These are phyloP conservation scores for Cryptotermes secundus DNA, from an alignment of 1,140 invertebrate species.

Conservation along the genomic window DNA sequence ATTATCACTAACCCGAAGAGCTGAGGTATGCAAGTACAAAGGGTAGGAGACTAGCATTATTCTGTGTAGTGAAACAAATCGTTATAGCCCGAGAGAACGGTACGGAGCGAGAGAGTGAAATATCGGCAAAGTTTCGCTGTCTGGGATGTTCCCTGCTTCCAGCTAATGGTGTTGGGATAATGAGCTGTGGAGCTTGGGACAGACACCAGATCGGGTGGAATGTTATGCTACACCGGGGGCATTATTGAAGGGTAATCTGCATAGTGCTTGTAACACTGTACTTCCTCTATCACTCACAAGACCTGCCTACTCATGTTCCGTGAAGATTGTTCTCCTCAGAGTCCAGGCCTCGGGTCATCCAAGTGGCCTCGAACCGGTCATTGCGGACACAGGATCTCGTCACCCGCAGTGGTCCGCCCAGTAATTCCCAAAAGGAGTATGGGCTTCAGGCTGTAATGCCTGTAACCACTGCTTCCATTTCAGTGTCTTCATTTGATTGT, in stretches of 20 bases:
- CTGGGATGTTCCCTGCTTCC: not conserved
- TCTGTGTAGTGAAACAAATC: not conserved
- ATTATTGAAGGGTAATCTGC: not conserved
- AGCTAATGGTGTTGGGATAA: slow-evolving; percentile 7
- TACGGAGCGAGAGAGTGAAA: not conserved
- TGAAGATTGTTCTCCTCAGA: not conserved
- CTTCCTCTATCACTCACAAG: not conserved
- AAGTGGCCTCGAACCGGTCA: not conserved
- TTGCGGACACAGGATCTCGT: not conserved
- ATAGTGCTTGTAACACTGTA: not conserved
- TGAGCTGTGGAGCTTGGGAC: not conserved
- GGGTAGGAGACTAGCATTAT: not conserved
- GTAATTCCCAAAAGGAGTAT: too few relatives aligned
- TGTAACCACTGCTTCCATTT: too few relatives aligned
- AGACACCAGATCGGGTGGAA: not conserved
- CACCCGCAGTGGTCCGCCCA: too few relatives aligned
- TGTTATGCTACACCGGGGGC: not conserved
- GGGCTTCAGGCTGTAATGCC: too few relatives aligned
- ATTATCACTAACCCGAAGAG: not conserved
- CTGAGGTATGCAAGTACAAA: not conserved
- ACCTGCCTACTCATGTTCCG: not conserved
- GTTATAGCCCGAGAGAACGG: not conserved
- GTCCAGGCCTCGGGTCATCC: not conserved
- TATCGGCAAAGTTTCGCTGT: slow-evolving; percentile 11
- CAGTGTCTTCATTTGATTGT: too few relatives aligned